A percentile compares a stretch with the other conserved stretches of the same genome.
These are phyloP conservation scores for Megalops atlanticus DNA, from an alignment of 2,113 vertebrate species.

Conservation along the genomic window DNA sequence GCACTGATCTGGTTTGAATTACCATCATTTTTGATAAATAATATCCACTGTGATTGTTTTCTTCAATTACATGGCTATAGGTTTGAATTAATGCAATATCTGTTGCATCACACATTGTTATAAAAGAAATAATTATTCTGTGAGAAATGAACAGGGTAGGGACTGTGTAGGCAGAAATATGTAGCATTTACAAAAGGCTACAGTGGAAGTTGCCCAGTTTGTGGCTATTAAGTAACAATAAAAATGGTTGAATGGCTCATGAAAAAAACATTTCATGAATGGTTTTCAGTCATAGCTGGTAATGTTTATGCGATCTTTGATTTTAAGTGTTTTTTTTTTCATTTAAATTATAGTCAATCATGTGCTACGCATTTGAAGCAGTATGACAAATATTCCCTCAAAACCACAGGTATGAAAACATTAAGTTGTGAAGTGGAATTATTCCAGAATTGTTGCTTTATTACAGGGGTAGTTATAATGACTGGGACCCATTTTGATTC, in stretches of 20 bases:
- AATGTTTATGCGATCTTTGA: constrained; percentile 9
- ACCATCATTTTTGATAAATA: not conserved
- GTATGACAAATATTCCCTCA: constrained; percentile 23
- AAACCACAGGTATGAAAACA: constrained; percentile 26
- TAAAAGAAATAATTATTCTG: not conserved
- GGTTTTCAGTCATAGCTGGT: constrained; percentile 7
- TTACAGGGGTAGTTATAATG: constrained; percentile 14
- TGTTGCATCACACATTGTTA: not conserved
- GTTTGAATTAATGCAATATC: not conserved
- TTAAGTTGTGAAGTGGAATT: constrained; percentile 9
- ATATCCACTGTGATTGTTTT: not conserved
- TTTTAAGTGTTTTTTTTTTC: not conserved
- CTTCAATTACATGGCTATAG: not conserved
- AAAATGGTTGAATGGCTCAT: no score
- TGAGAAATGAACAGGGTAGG: not conserved
- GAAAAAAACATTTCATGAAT: not conserved
- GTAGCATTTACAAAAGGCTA: not conserved
- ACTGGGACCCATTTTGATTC: constrained; percentile 2
- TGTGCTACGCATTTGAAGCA: not conserved
- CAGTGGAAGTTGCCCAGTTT: not conserved
- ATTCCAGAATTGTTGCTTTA: not conserved
- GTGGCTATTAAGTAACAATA: no score
- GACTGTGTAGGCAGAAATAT: not conserved
- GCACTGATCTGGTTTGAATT: not conserved
- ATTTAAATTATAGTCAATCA: not conserved